These are phyloP conservation scores for Phortica okadai DNA, from an alignment of 2,888 invertebrate species.

Conservation along the genomic window DNA sequence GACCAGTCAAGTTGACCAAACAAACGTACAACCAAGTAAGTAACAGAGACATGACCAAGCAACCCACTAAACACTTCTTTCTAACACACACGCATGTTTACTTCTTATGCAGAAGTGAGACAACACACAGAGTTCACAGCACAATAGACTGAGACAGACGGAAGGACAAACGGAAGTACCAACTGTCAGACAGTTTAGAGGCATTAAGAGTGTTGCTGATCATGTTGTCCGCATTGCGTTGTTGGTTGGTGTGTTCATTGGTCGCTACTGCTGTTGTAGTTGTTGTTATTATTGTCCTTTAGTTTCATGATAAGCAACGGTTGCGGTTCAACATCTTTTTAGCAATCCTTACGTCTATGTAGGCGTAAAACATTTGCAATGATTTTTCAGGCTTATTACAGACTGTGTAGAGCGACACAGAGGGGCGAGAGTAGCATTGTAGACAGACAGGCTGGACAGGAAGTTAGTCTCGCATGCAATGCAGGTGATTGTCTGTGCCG, in stretches of 20 bases:
- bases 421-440: too few relatives aligned
- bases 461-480: background rate
- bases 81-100: background rate
- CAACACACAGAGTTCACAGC: background rate
- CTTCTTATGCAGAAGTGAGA: background rate
- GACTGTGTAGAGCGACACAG: background rate
- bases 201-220: constrained; percentile 12
- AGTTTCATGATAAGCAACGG: background rate
- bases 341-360: background rate
- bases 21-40: constrained; percentile 27
- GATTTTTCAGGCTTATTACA: constrained; percentile 19
- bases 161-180: background rate
- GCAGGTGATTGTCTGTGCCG: constrained; percentile 17
- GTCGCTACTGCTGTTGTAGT: background rate
- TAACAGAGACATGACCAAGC: constrained; percentile 19
- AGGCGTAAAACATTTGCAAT: constrained; percentile 23
- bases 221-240: constrained; percentile 20
- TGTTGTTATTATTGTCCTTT: constrained; percentile 14
- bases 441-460: background rate
- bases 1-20: constrained; percentile 19
- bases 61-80: background rate
- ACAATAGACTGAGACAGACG: background rate
- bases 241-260: background rate
- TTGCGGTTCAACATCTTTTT: background rate
- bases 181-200: background rate